phyloP scores from a whole-genome alignment of 2,113 vertebrate species.

The Antigone vipio region DNA sequence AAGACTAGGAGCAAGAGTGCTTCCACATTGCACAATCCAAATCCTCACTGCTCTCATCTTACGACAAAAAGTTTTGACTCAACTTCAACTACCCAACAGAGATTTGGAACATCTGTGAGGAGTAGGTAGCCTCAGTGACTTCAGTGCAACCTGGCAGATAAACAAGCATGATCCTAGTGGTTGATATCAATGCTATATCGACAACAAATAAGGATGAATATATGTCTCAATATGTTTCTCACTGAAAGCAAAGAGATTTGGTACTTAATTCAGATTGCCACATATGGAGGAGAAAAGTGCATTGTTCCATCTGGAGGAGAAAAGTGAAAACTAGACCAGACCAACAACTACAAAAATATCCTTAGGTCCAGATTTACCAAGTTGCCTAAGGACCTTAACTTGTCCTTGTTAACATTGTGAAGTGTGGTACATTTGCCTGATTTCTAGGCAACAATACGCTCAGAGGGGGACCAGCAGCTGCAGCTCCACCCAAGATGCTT shows the following conservation, averaged over 20 bases:
- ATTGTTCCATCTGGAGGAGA: neutral
- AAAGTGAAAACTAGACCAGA: neutral
- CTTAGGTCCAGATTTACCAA: neutral
- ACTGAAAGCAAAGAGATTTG: neutral
- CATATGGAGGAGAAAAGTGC: neutral
- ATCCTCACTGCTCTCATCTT: neutral
- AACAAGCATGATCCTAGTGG: neutral
- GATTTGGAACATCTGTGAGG: neutral
- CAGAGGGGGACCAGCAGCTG: neutral
- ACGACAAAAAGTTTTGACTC: neutral
- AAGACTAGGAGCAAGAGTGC: neutral
- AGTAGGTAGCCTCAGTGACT: neutral
- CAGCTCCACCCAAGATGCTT: neutral
- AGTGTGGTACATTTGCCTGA: neutral
- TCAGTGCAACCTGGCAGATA: neutral
- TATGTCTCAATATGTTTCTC: neutral
- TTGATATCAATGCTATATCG: neutral
- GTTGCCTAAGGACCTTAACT: neutral
- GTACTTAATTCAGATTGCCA: neutral
- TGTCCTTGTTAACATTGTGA: neutral
- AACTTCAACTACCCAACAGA: neutral
- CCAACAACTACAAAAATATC: neutral
- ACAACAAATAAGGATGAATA: neutral
- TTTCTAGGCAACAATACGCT: neutral
- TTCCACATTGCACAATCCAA: neutral